Conservation (phyloP, 2,113 vertebrate genomes). For the Polyodon spathula region DNA sequence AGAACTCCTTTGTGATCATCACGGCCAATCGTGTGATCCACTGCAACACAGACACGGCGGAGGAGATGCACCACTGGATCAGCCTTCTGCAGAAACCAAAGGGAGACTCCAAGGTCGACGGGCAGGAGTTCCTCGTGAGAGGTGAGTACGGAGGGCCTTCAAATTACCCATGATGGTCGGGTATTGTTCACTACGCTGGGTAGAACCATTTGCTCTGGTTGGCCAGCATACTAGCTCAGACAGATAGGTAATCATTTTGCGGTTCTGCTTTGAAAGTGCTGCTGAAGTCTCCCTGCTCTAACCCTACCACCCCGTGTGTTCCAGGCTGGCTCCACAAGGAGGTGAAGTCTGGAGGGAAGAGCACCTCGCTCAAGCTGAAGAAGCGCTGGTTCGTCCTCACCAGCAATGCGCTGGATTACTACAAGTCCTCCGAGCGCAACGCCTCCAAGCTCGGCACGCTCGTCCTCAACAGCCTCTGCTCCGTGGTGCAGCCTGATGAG, state of each 20-base stretch:
- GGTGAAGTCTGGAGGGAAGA: constrained; percentile 75
- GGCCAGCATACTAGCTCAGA: not conserved
- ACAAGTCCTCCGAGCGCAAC: constrained; percentile 72
- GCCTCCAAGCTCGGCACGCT: constrained; percentile 84
- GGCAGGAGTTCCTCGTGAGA: constrained; percentile 82
- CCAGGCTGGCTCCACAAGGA: constrained; percentile 87
- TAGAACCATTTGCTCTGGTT: not conserved
- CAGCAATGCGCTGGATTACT: constrained; percentile 80
- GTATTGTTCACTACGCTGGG: not conserved
- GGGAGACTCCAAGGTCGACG: constrained; percentile 76
- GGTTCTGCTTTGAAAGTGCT: not conserved
- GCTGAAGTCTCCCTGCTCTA: not conserved
- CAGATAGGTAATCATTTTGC: not conserved
- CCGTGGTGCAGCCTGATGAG: constrained; percentile 75
- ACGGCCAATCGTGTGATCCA: constrained; percentile 87
- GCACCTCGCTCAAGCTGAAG: constrained; percentile 79
- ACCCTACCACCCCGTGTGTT: constrained; percentile 3
- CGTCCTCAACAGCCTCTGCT: constrained; percentile 84
- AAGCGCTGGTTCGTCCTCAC: constrained; percentile 88
- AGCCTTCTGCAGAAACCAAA: constrained; percentile 84
- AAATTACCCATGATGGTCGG: not conserved
- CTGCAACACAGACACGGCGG: constrained; percentile 81
- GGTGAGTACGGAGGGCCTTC: constrained; percentile 44
- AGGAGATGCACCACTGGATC: constrained; percentile 95
- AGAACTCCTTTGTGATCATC: constrained; percentile 89